Evolutionary conservation across 2,888 invertebrate genomes (phyloP).

Genomic region (Orchesellides sinensis): DNA sequence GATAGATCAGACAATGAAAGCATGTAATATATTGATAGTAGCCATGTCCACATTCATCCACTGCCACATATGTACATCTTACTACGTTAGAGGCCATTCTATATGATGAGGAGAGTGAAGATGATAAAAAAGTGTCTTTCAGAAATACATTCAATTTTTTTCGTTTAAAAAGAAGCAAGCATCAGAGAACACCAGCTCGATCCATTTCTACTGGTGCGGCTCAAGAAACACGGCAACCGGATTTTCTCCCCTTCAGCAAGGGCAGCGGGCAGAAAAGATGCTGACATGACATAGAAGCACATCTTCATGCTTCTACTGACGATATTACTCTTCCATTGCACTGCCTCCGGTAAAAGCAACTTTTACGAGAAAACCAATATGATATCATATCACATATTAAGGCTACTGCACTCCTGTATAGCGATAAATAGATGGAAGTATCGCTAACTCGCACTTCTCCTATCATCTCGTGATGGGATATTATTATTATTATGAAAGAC

Average conservation of each 20-base stretch:
- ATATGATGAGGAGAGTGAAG: conserved; percentile 9
- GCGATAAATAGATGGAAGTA: conserved; percentile 36
- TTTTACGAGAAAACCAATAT: conserved; percentile 42
- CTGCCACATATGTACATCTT: conserved; percentile 18
- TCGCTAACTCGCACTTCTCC: conserved; percentile 46
- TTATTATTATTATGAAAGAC: conserved; percentile 55
- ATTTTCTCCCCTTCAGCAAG: conserved; percentile 60
- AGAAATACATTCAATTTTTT: background rate
- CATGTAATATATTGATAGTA: background rate
- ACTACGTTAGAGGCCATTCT: conserved; percentile 1
- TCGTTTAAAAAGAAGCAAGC: background rate
- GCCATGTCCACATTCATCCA: conserved; percentile 36
- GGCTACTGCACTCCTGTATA: too few relatives aligned
- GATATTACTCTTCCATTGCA: background rate
- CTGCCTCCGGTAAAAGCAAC: conserved; percentile 38
- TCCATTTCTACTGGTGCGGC: conserved; percentile 25
- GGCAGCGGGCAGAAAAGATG: conserved; percentile 68
- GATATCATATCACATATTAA: background rate
- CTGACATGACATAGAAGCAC: conserved; percentile 70
- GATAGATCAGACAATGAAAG: conserved; percentile 4
- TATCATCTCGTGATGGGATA: conserved; percentile 53
- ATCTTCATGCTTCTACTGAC: background rate
- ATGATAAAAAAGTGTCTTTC: conserved; percentile 19
- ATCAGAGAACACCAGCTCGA: conserved; percentile 4
- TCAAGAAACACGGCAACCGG: conserved; percentile 40